Conservation (phyloP, 1,140 invertebrate genomes). For the Drosophila serrata region DNA sequence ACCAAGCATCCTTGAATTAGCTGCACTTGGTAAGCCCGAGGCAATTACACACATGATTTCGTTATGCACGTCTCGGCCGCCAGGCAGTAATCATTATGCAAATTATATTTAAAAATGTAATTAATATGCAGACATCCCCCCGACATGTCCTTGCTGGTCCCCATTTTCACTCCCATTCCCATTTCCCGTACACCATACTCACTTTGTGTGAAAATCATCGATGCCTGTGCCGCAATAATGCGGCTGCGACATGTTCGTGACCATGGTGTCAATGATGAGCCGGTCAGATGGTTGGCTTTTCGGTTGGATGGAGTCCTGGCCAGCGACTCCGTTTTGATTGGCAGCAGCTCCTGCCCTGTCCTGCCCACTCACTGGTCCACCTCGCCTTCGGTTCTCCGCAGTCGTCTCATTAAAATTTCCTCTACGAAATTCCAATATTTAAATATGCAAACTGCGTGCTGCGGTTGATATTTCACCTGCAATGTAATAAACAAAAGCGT, state of each 20-base stretch:
- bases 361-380: constrained; percentile 7
- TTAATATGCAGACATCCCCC: constrained; percentile 63
- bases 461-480: constrained; percentile 31
- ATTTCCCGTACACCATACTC: constrained; percentile 26
- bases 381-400: constrained; percentile 4
- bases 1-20: constrained; percentile 3
- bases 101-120: constrained; percentile 77
- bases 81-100: constrained; percentile 64
- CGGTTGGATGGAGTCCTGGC: constrained; percentile 14
- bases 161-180: neutral
- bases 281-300: constrained; percentile 25
- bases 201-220: constrained; percentile 84
- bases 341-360: constrained; percentile 20
- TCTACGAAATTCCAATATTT: constrained; percentile 34
- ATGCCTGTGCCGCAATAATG: constrained; percentile 80
- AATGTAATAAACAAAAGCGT: constrained; percentile 50
- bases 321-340: constrained; percentile 26
- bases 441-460: constrained; percentile 54
- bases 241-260: constrained; percentile 81
- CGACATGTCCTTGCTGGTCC: neutral
- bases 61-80: constrained; percentile 42
- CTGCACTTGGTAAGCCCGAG: constrained; percentile 19
- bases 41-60: constrained; percentile 72
- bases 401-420: constrained; percentile 70
- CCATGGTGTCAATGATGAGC: constrained; percentile 73